Conservation (phyloP, 2,888 invertebrate species). For the Gnatocerus cornutus region DNA sequence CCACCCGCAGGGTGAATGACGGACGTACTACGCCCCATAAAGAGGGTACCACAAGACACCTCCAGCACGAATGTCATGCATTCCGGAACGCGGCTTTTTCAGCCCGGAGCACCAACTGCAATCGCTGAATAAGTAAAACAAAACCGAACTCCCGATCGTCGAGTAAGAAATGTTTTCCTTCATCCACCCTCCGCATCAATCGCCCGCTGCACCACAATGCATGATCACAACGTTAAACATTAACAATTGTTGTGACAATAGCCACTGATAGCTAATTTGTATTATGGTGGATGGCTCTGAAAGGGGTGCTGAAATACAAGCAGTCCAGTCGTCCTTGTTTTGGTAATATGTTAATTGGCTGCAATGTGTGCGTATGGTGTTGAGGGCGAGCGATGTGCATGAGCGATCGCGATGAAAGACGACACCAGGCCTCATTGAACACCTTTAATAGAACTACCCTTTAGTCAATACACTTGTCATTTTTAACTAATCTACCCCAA, state of each 20-base stretch:
- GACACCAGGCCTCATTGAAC: conserved; percentile 51
- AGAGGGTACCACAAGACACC: conserved; percentile 57
- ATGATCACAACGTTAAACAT: conserved; percentile 46
- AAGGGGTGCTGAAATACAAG: conserved; percentile 43
- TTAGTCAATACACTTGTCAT: conserved; percentile 37
- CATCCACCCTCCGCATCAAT: conserved; percentile 24
- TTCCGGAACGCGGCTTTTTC: conserved; percentile 42
- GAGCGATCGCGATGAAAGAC: conserved; percentile 47
- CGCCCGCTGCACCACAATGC: conserved; percentile 31
- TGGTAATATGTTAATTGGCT: conserved; percentile 47
- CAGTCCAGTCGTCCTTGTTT: conserved; percentile 44
- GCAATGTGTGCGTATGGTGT: conserved; percentile 39
- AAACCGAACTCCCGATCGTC: neutral
- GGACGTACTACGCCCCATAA: conserved; percentile 60
- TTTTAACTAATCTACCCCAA: conserved; percentile 38
- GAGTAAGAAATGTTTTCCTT: neutral
- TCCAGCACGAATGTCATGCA: conserved; percentile 52
- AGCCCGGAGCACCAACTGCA: conserved; percentile 9
- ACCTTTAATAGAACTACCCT: conserved; percentile 39
- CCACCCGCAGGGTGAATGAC: conserved; percentile 63
- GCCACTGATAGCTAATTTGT: conserved; percentile 50
- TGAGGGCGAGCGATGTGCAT: conserved; percentile 50
- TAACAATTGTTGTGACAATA: conserved; percentile 49
- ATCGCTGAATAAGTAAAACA: conserved; percentile 2
- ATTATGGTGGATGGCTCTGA: conserved; percentile 46